Evolutionary conservation across 2,113 vertebrate species (phyloP), one percentile per base, ranked within the genome.

Genomic region (Thermophis baileyi): DNA sequence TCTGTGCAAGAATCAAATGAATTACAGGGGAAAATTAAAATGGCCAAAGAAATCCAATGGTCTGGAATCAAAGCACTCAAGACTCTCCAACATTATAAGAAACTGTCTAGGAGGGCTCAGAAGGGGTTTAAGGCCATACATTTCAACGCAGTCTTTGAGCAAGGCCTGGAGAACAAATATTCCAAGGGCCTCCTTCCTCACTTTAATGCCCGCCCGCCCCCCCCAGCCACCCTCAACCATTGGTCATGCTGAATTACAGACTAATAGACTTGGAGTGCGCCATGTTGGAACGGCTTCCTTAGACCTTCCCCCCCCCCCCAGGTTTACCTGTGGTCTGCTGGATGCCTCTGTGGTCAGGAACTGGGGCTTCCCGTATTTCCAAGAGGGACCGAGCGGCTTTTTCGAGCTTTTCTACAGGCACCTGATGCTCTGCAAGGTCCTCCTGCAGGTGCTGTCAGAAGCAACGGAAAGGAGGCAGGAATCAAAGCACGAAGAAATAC

Each of bases 371-470:
- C 16, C 98, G 97, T 1, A 98, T 96, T 94, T 98, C 98, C 97
- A 98, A 97, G 93, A 99, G 97, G 47, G 98, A 98, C 89, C 93
- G 96, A 91, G 98, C 97, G 1, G 98, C 98, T 95, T 99, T 98
- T 97, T 98, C 98, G n/a, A 99, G 98, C 95, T 98, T 99, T 96
- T 99, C 98, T 97, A 99, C 97, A n/a, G 98, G 98, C 91, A 99
- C 98, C 6, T 98, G 98, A 85, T 98, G 98, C 94, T 99, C 99
- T 4, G 98, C 98, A 93, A 99, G 96, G 93, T 99, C 98, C 54
- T 98, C 98, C 95, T 99, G 99, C 93, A 99, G 96, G 91, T 98
- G 96, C 99, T 99, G 95, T 85, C 94, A 94, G 0, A 94, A 95
- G 90, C 94, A 81, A 81, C 7, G 1, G 4, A 1, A 92, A 88